A percentile compares a stretch with the other conserved stretches of the same genome.
Evolutionary conservation across 2,888 invertebrate genomes (phyloP).

Genomic region (Netelia melanura): DNA sequence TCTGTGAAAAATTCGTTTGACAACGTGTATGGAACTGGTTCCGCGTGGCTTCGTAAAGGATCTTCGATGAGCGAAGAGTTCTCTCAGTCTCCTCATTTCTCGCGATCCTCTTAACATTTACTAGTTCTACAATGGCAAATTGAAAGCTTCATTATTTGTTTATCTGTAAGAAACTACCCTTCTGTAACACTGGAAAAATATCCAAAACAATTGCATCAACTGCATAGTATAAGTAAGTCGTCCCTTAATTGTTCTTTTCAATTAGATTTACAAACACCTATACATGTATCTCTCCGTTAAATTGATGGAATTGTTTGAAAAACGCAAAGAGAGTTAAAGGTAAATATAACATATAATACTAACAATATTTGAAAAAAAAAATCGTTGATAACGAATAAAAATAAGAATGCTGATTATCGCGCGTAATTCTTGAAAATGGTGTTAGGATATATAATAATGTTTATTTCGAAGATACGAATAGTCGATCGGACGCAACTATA

Average conservation of each 20-base stretch:
- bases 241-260: too few relatives aligned
- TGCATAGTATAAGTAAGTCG: too few relatives aligned
- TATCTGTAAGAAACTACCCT: too few relatives aligned
- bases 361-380: too few relatives aligned
- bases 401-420: neutral
- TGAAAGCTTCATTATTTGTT: neutral
- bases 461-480: slow-evolving; percentile 40
- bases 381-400: neutral
- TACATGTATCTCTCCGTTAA: too few relatives aligned
- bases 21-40: slow-evolving; percentile 40
- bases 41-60: neutral
- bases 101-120: neutral
- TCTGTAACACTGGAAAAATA: neutral
- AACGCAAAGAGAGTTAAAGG: too few relatives aligned
- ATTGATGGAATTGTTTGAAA: too few relatives aligned
- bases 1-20: slow-evolving; percentile 77
- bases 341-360: too few relatives aligned
- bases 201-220: neutral
- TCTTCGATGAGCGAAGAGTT: slow-evolving; percentile 32
- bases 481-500: slow-evolving; percentile 10
- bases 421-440: neutral
- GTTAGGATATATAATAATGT: neutral
- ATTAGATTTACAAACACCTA: too few relatives aligned
- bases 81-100: neutral
- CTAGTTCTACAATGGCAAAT: neutral